Evolutionary conservation across 2,797 vertebrate genomes (phyloP).

Genomic region (Tachyglossus aculeatus): DNA sequence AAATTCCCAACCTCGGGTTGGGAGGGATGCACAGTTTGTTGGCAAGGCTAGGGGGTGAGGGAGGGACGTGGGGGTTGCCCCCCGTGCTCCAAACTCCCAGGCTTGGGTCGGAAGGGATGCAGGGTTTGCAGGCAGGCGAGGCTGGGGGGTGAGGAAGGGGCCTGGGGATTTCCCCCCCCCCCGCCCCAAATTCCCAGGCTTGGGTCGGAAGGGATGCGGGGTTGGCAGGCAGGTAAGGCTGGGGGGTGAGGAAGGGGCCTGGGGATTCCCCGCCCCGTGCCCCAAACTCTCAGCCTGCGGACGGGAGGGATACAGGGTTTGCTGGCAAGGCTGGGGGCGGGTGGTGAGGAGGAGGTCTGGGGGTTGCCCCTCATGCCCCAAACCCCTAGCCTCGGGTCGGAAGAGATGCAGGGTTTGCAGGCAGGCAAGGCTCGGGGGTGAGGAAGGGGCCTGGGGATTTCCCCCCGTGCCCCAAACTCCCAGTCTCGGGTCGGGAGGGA

Average conservation of each 20-base stretch:
- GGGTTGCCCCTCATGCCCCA: neutral
- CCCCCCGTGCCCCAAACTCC: slow-evolving; percentile 4
- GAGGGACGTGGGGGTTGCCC: neutral
- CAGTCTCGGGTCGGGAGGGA: neutral
- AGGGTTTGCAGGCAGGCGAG: neutral
- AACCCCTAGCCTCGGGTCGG: neutral
- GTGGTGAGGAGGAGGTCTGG: neutral
- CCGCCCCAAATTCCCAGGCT: slow-evolving; percentile 15
- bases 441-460: neutral
- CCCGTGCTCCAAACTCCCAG: no score
- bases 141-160: slow-evolving; percentile 17
- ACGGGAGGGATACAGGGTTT: no score
- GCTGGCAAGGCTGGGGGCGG: no score
- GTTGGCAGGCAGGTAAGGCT: no score
- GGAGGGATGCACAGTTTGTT: neutral
- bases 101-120: neutral
- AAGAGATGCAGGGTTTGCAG: no score
- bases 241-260: no score
- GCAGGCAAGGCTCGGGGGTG: slow-evolving; percentile 2
- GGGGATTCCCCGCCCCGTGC: no score
- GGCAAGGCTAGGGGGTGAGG: neutral
- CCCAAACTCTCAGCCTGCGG: no score
- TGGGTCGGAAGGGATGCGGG: no score
- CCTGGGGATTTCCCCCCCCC: slow-evolving; percentile 1
- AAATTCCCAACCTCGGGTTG: neutral